Conservation (phyloP, 2,113 vertebrate genomes). For the Anarrhichthys ocellatus region DNA sequence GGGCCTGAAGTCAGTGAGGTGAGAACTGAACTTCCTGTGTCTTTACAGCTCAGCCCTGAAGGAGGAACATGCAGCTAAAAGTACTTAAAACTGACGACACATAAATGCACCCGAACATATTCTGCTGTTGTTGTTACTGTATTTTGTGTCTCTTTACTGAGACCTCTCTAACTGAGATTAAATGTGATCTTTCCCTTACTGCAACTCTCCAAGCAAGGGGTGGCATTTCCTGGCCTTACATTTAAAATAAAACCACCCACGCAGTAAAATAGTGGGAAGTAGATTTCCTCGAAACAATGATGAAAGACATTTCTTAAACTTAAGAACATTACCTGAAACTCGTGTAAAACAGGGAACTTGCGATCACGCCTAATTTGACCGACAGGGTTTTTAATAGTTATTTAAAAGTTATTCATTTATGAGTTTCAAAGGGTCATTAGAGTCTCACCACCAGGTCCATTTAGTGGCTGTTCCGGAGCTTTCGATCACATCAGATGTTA, state of each 20-base stretch:
- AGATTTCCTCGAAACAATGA: not conserved
- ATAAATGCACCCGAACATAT: fast-evolving
- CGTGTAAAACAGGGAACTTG: not conserved
- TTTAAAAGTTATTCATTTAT: not conserved
- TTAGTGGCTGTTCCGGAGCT: not conserved
- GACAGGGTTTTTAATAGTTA: not conserved
- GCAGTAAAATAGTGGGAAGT: not conserved
- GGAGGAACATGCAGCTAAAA: constrained; percentile 43
- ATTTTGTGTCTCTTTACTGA: not conserved
- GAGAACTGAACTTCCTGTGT: constrained; percentile 80
- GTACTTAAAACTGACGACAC: not conserved
- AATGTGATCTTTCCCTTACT: not conserved
- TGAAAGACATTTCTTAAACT: not conserved
- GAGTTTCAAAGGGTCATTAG: not conserved
- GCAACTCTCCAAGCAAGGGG: not conserved
- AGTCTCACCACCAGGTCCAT: not conserved
- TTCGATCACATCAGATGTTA: not conserved
- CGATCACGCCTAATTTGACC: not conserved
- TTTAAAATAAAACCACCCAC: not conserved
- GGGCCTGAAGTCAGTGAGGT: constrained; percentile 55
- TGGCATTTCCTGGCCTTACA: not conserved
- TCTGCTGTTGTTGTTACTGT: not conserved
- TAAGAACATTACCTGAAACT: not conserved
- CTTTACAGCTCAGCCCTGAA: constrained; percentile 25
- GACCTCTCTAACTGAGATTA: too few species aligned